Evolutionary conservation across 2,888 invertebrate genomes (phyloP), one percentile per base, ranked within the genome.

Genomic region (Eucera pruinosa): DNA sequence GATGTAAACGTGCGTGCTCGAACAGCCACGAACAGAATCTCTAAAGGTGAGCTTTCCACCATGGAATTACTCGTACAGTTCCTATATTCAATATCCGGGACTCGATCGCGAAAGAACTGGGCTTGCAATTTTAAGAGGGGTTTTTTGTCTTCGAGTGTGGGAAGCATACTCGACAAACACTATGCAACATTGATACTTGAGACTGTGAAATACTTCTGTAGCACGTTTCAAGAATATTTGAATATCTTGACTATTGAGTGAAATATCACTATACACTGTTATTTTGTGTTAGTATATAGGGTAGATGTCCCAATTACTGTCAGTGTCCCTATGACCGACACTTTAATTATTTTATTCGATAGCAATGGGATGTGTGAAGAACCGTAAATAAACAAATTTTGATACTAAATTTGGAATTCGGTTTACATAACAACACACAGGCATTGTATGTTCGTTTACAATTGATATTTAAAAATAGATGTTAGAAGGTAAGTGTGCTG

Each of bases 1-100:
- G 64, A 79, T 68, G 68, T 61, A 61, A 72, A 72, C 70, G 80
- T 69, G 77, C 77, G 81, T 81, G 81, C 80, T 48, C 54, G 47
- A 48, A 55, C 50, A 70, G 45, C 70, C 47, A 48, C 70, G 25
- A 15, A 57, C 65, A 65, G 80, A 77, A 77, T 80, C 65, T 77
- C 18, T 13, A 47, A 20, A 43, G 47, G 36, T 36, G 62, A 67
- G 52, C 65, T 74, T 57, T 70, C 50, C 74, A 39, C 58, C 43
- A 30, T 74, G 64, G 64, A 68, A 48, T 68, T 74, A 9, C 55
- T 30, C 33, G 55, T 47, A 41, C 47, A 36, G 64, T 30, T 47
- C 47, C 15, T 33, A 27, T 36, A 54, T 76, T 45, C 61, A 67
- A 61, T 50, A 47, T 43, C 41, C 55, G 41, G 30, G 58, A 69